Evolutionary conservation across 2,113 vertebrate species (phyloP).

Genomic region (Rhea americana): DNA sequence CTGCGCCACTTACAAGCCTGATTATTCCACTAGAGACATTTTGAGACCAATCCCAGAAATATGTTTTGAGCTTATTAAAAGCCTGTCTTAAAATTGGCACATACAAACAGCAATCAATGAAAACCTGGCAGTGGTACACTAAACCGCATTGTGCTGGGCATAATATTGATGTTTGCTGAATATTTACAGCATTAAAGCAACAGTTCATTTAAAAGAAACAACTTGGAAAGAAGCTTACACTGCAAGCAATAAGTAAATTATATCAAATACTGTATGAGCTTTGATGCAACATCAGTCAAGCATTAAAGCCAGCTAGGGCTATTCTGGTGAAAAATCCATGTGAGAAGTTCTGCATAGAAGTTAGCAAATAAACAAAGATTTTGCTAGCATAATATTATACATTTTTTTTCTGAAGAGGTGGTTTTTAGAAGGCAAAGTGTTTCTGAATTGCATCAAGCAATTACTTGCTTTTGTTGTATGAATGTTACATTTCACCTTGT

Average conservation of each 20-base stretch:
- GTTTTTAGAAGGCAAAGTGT: background rate
- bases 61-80: conserved; percentile 71
- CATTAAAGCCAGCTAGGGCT: background rate
- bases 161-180: conserved; percentile 62
- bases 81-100: conserved; percentile 63
- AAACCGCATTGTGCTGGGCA: conserved; percentile 48
- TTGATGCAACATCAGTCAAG: conserved; percentile 7
- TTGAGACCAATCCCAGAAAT: conserved; percentile 63
- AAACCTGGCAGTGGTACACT: conserved; percentile 43
- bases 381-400: background rate
- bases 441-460: background rate
- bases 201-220: conserved; percentile 46
- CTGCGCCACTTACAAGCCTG: conserved; percentile 36
- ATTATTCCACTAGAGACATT: conserved; percentile 61
- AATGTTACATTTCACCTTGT: background rate
- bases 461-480: background rate
- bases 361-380: background rate
- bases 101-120: conserved; percentile 57
- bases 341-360: background rate
- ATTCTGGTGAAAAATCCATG: background rate
- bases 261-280: conserved; percentile 4
- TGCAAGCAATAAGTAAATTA: conserved; percentile 40
- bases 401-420: background rate
- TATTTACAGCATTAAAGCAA: conserved; percentile 46
- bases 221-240: conserved; percentile 33